These are phyloP conservation scores for Tigriopus japonicus DNA, from an alignment of 1,140 invertebrate species.

Conservation along the genomic window DNA sequence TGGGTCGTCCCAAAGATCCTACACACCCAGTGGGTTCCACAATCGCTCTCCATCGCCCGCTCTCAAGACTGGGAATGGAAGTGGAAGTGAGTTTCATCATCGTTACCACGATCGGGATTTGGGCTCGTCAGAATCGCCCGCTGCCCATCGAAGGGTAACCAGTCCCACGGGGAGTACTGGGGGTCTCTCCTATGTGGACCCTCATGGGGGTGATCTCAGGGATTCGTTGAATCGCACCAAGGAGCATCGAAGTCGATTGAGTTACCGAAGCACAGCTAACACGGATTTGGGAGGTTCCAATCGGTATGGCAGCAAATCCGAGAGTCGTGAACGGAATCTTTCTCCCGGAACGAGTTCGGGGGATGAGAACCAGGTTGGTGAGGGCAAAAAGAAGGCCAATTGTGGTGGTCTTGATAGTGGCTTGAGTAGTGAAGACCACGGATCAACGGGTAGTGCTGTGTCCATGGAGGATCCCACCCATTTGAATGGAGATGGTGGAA, in stretches of 20 bases:
- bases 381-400: not conserved
- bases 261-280: not conserved
- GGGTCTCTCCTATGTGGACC: no score
- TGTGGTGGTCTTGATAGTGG: not conserved
- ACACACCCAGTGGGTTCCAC: no score
- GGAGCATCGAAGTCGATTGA: not conserved
- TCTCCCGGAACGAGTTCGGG: not conserved
- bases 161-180: no score
- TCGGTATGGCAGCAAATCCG: not conserved
- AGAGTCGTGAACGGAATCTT: not conserved
- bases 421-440: not conserved
- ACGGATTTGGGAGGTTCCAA: no score
- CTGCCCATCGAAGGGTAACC: no score
- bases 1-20: no score
- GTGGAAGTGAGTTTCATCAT: no score
- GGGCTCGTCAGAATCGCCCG: no score
- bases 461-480: no score
- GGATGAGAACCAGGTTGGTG: not conserved
- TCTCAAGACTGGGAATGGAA: no score
- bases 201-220: not conserved
- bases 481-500: not conserved
- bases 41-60: no score
- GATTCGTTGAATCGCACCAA: not conserved
- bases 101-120: no score
- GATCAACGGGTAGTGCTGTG: not conserved